These are phyloP conservation scores for Cotesia chilonis DNA, from an alignment of 1,140 invertebrate genomes.

Conservation along the genomic window DNA sequence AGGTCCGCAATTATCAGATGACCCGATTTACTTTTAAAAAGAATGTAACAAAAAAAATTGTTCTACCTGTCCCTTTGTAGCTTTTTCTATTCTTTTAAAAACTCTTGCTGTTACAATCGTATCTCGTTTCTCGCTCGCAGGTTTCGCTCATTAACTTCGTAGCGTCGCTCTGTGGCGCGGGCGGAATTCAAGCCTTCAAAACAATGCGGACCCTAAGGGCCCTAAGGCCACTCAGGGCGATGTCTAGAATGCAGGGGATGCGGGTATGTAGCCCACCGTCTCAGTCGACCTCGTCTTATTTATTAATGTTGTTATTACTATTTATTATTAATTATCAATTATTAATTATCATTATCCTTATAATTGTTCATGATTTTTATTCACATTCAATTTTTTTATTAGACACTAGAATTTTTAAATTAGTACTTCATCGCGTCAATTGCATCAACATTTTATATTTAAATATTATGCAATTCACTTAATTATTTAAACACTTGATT, in stretches of 20 bases:
- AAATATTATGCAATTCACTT: background rate
- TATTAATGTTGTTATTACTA: slow-evolving; percentile 36
- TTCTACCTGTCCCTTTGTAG: slow-evolving; percentile 29
- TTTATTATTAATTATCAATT: slow-evolving; percentile 23
- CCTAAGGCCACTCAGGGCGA: slow-evolving; percentile 91
- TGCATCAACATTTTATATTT: slow-evolving; percentile 1
- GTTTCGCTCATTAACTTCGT: slow-evolving; percentile 97
- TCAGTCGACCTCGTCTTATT: slow-evolving; percentile 60
- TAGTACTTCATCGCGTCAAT: slow-evolving; percentile 1
- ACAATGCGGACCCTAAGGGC: slow-evolving; percentile 96
- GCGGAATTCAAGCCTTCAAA: slow-evolving; percentile 97
- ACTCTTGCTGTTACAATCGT: slow-evolving; percentile 54
- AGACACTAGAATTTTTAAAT: no score
- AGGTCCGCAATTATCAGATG: background rate
- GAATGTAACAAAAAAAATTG: slow-evolving; percentile 31
- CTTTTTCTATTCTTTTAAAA: slow-evolving; percentile 18
- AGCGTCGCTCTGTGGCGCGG: slow-evolving; percentile 90
- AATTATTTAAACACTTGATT: background rate
- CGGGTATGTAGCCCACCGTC: slow-evolving; percentile 82
- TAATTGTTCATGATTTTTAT: background rate
- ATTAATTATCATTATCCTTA: slow-evolving; percentile 3
- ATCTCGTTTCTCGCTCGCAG: slow-evolving; percentile 73
- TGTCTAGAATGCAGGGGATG: slow-evolving; percentile 98
- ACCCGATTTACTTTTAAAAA: slow-evolving; percentile 11
- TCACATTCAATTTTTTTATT: background rate